A percentile compares a stretch with the other conserved stretches of the same genome.
phyloP scores from a whole-genome alignment of 2,113 vertebrate genomes.

The Melanocharis versteri region DNA sequence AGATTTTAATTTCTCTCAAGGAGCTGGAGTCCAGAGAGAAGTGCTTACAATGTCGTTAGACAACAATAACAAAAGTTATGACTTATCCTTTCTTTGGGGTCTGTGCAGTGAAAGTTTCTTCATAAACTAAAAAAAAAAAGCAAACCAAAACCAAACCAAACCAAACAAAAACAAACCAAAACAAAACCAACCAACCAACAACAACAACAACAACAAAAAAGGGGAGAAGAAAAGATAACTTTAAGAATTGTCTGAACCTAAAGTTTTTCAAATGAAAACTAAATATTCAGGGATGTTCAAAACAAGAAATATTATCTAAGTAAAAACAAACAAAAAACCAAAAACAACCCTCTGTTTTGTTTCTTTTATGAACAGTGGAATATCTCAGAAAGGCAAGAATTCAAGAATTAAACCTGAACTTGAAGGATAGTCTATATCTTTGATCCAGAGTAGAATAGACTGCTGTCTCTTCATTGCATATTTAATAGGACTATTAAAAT shows the following conservation, averaged over 20 bases:
- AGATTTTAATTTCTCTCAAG: neutral
- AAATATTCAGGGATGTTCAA: neutral
- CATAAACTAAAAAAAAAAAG: rapidly evolving
- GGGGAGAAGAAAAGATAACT: neutral
- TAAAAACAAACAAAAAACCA: neutral
- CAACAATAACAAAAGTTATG: neutral
- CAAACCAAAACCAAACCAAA: too few relatives aligned
- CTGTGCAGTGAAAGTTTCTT: neutral
- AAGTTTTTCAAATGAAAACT: neutral
- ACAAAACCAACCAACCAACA: too few relatives aligned
- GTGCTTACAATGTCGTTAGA: neutral
- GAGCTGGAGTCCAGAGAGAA: neutral
- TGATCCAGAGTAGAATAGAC: neutral
- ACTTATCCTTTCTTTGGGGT: neutral
- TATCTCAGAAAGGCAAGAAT: neutral
- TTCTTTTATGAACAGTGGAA: neutral
- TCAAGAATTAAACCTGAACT: neutral
- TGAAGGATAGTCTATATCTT: neutral
- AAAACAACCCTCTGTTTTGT: neutral
- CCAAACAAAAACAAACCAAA: too few relatives aligned
- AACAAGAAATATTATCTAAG: neutral
- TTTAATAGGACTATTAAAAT: slow-evolving; percentile 19
- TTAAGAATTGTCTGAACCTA: neutral
- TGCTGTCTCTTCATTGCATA: neutral
- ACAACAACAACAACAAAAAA: too few relatives aligned